These are phyloP conservation scores for Margarornis squamiger DNA, from an alignment of 2,797 vertebrate species.

Conservation along the genomic window DNA sequence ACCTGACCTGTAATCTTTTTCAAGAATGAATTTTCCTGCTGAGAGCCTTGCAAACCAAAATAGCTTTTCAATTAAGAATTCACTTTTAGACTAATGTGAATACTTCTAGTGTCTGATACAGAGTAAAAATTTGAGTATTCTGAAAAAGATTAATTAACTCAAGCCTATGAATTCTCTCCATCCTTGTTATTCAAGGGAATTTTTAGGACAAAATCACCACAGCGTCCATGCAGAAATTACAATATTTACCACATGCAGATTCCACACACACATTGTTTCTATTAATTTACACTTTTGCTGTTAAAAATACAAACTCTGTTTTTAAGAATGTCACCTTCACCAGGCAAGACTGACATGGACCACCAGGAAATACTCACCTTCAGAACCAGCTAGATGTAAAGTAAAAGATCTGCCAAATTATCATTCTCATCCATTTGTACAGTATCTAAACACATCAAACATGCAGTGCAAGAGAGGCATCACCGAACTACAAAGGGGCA, in stretches of 20 bases:
- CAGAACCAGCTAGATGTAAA: slow-evolving; percentile 36
- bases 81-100: not conserved
- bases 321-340: not conserved
- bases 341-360: not conserved
- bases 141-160: not conserved
- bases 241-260: not conserved
- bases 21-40: not conserved
- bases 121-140: not conserved
- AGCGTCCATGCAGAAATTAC: not conserved
- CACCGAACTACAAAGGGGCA: slow-evolving; percentile 33
- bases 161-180: slow-evolving; percentile 17
- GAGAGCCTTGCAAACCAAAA: not conserved
- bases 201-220: not conserved
- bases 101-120: not conserved
- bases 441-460: slow-evolving; percentile 32
- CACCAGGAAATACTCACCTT: slow-evolving; percentile 65
- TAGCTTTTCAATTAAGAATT: not conserved
- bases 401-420: slow-evolving; percentile 61
- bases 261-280: not conserved
- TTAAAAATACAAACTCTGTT: not conserved
- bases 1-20: not conserved
- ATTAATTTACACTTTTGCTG: not conserved
- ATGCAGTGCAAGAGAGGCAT: slow-evolving; percentile 56
- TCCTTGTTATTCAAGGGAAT: not conserved
- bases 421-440: slow-evolving; percentile 22